Conservation (phyloP, 1,140 invertebrate genomes). For the Drosophila melanica region DNA sequence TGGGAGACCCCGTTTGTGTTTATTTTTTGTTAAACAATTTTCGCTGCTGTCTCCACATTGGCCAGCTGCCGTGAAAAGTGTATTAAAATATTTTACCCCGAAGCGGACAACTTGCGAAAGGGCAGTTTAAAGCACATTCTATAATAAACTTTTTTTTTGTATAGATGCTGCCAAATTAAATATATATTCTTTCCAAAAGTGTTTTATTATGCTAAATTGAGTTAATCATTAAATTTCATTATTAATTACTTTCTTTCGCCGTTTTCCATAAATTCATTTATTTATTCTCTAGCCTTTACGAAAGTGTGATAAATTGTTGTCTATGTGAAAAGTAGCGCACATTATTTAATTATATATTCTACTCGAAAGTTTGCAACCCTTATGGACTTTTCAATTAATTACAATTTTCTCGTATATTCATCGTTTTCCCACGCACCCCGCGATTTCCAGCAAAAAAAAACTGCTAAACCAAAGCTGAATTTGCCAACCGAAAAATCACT, state of each 20-base stretch:
- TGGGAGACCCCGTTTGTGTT: slow-evolving; percentile 5
- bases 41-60: slow-evolving; percentile 2
- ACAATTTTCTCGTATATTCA: neutral
- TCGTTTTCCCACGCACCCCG: neutral
- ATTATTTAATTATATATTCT: slow-evolving; percentile 6
- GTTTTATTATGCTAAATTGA: no score
- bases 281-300: no score
- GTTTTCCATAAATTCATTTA: no score
- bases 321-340: neutral
- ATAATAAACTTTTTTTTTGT: no score
- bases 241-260: no score
- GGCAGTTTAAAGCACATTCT: slow-evolving; percentile 1
- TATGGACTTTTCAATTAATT: slow-evolving; percentile 7
- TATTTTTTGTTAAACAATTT: slow-evolving; percentile 3
- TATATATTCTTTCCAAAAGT: no score
- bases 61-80: neutral
- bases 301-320: neutral
- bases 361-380: slow-evolving; percentile 3
- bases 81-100: slow-evolving; percentile 2
- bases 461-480: neutral
- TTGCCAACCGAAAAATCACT: slow-evolving; percentile 15
- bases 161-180: no score
- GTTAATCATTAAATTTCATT: no score
- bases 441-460: no score
- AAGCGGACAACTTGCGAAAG: neutral